Evolutionary conservation across 2,113 vertebrate species (phyloP), one percentile per base, ranked within the genome.

Genomic region (Phoxinus phoxinus): DNA sequence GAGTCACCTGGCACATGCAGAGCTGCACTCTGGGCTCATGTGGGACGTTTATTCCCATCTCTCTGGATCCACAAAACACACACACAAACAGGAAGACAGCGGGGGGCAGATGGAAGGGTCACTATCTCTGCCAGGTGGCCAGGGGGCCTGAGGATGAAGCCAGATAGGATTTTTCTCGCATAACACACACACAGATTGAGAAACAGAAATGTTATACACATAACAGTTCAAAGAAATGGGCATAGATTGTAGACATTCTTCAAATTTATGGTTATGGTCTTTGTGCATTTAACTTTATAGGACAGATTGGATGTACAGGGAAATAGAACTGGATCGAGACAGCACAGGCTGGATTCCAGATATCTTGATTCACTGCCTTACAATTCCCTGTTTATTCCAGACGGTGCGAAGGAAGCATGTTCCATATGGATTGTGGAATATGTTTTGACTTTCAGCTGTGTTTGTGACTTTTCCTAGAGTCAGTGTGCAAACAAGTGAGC

Each of bases 41-140:
- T 88, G 87, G 89, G 87, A 87, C 76, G 6, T 41, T 76, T 65
- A 65, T 76, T 84, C 80, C 87, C 83, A 79, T 93, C 91, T 91
- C 92, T 86, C 87, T 92, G 94, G 87, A 90, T 87, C 79, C 77
- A 86, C 75, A 71, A 67, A 85, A 77, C 25, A 67, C 78, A 84
- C 58, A 84, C 58, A 84, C 58, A 71, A 79, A 77, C 67, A 85
- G 75, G 44, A 88, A 91, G 89, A 91, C 93, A 92, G 91, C 90
- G 84, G 92, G 91, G 93, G 92, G 92, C 93, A 95, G 94, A 95
- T 94, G 94, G 94, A 94, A 90, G 87, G 92, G 92, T 90, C 93
- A 93, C 53, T 86, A 87, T 87, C 84, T 86, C 84, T 93, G 93
- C 93, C 93, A 94, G 85, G 89, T 90, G 91, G 91, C 91, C 89